A percentile compares a stretch with the other conserved stretches of the same genome.
Conservation (phyloP, 2,888 invertebrate species). For the Eretmocerus hayati region DNA sequence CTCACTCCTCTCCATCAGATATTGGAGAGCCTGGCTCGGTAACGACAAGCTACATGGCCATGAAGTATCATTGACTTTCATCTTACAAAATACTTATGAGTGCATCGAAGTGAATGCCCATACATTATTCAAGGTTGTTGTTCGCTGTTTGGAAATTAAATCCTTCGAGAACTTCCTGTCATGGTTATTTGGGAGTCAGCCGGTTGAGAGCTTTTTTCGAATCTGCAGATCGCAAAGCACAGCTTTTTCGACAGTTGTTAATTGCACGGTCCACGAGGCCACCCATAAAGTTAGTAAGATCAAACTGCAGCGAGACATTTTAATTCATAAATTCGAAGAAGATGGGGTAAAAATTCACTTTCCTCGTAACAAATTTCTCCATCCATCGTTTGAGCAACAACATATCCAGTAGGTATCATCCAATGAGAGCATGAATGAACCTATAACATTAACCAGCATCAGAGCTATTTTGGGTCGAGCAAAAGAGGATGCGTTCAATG, state of each 20-base stretch:
- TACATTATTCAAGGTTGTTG: conserved; percentile 1
- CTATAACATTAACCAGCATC: background rate
- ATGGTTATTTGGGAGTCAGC: background rate
- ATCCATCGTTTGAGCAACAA: background rate
- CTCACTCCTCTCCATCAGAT: too few species aligned
- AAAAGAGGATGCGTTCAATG: background rate
- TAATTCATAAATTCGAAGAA: background rate
- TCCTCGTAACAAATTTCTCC: conserved; percentile 2
- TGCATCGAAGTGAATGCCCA: conserved; percentile 25
- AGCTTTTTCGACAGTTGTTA: background rate
- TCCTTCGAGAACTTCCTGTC: background rate
- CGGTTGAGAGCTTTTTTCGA: conserved; percentile 1
- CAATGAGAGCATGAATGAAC: background rate
- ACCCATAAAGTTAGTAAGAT: background rate
- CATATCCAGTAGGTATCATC: background rate
- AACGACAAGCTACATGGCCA: too few species aligned
- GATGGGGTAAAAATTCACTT: background rate
- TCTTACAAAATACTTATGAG: conserved; percentile 8
- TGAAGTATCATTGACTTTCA: too few species aligned
- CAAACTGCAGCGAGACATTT: background rate
- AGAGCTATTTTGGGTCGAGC: background rate
- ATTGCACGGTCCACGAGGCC: background rate
- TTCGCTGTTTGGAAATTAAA: background rate
- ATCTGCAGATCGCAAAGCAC: background rate
- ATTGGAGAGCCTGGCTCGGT: too few species aligned